Conservation (phyloP, 2,113 vertebrate species). For the Phalacrocorax carbo region DNA sequence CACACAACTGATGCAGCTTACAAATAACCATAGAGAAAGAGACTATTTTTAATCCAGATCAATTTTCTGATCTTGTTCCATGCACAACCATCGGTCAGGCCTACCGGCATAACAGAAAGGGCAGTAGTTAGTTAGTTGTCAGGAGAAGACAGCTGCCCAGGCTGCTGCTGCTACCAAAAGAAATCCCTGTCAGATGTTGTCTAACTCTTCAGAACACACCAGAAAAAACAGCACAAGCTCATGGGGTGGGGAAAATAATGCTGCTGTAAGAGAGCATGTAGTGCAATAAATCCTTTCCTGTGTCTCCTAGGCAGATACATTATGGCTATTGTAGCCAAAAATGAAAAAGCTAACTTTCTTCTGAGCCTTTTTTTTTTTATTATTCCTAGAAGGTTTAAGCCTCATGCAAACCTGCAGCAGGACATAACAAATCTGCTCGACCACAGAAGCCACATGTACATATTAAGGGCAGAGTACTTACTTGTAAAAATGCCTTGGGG, state of each 20-base stretch:
- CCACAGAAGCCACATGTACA: background rate
- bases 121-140: background rate
- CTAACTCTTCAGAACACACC: background rate
- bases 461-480: conserved; percentile 62
- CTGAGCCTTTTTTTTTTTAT: background rate
- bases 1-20: background rate
- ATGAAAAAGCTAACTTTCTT: background rate
- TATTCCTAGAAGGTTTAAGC: background rate
- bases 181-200: background rate
- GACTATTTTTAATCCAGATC: conserved; percentile 15
- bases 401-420: background rate
- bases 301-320: background rate
- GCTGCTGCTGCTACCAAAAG: background rate
- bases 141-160: background rate
- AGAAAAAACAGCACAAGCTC: background rate
- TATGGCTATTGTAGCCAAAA: background rate
- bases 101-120: background rate
- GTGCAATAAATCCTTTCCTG: background rate
- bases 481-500: conserved; percentile 77
- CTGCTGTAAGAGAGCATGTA: background rate
- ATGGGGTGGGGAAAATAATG: background rate
- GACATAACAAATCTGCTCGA: background rate
- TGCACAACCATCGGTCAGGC: background rate
- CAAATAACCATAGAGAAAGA: background rate
- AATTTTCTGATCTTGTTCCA: background rate